A percentile compares a stretch with the other conserved stretches of the same genome.
Evolutionary conservation across 2,888 invertebrate species (phyloP).

Genomic region (Sussaba pulchella): DNA sequence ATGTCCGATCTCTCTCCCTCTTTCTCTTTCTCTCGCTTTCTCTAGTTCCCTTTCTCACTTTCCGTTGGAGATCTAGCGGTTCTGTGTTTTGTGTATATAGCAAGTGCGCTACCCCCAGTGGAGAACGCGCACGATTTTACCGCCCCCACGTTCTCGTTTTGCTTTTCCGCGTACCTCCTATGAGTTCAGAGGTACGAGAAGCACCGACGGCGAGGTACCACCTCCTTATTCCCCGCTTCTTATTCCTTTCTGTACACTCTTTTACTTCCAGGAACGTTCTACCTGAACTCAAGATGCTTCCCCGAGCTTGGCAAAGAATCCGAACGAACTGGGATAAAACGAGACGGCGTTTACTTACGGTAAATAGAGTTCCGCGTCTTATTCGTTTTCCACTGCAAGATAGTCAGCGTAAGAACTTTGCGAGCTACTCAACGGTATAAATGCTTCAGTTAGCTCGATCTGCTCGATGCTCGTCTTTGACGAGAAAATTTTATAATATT

Average conservation of each 20-base stretch:
- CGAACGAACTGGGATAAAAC: slow-evolving; percentile 38
- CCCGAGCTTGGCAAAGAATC: slow-evolving; percentile 49
- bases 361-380: slow-evolving; percentile 53
- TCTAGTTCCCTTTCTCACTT: too few species aligned
- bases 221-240: slow-evolving; percentile 42
- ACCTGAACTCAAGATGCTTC: slow-evolving; percentile 38
- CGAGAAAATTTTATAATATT: background rate
- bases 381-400: slow-evolving; percentile 28
- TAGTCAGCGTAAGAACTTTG: slow-evolving; percentile 40
- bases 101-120: slow-evolving; percentile 60
- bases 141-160: slow-evolving; percentile 63
- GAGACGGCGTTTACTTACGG: slow-evolving; percentile 51
- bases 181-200: slow-evolving; percentile 20
- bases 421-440: slow-evolving; percentile 28
- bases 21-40: slow-evolving; percentile 29
- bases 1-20: slow-evolving; percentile 47
- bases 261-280: slow-evolving; percentile 31
- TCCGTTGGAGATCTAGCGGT: background rate
- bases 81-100: slow-evolving; percentile 38
- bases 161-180: slow-evolving; percentile 46
- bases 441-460: slow-evolving; percentile 29
- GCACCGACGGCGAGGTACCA: slow-evolving; percentile 31
- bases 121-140: slow-evolving; percentile 61
- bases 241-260: slow-evolving; percentile 32
- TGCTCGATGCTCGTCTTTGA: slow-evolving; percentile 17